Percentiles rank a stretch among this genome's conserved stretches.
Evolutionary conservation across 2,113 vertebrate species (phyloP).

Genomic region (Recurvirostra avosetta): DNA sequence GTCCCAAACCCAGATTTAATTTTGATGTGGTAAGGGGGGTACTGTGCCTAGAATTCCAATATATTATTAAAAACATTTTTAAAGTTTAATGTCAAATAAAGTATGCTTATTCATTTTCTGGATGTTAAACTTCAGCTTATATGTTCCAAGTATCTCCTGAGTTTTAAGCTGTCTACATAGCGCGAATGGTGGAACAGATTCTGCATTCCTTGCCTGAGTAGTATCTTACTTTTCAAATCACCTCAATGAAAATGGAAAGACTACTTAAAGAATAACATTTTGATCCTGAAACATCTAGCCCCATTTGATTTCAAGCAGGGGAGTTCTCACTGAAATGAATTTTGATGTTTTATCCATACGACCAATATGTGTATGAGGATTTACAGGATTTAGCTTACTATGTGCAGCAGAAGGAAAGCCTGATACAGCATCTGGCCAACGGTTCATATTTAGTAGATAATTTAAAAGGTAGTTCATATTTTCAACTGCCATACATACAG

Average conservation of each 20-base stretch:
- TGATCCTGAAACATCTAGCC: background rate
- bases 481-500: background rate
- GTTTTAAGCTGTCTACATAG: background rate
- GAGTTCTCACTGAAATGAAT: background rate
- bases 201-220: background rate
- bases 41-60: slow-evolving; percentile 28
- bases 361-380: background rate
- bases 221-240: background rate
- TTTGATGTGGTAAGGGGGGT: background rate
- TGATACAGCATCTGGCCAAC: background rate
- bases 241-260: background rate
- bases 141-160: background rate
- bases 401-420: background rate
- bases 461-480: background rate
- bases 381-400: background rate
- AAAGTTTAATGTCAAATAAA: background rate
- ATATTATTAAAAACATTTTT: background rate
- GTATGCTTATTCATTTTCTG: background rate
- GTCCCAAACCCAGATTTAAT: slow-evolving; percentile 42
- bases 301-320: background rate
- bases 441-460: background rate
- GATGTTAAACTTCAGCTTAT: background rate
- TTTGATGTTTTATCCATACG: background rate
- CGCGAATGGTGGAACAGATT: background rate
- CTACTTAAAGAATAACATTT: background rate